A percentile compares a stretch with the other conserved stretches of the same genome.
Evolutionary conservation across 92 coral and sea anemone genomes (phyloP).

Genomic region (Epizoanthus fatuus): DNA sequence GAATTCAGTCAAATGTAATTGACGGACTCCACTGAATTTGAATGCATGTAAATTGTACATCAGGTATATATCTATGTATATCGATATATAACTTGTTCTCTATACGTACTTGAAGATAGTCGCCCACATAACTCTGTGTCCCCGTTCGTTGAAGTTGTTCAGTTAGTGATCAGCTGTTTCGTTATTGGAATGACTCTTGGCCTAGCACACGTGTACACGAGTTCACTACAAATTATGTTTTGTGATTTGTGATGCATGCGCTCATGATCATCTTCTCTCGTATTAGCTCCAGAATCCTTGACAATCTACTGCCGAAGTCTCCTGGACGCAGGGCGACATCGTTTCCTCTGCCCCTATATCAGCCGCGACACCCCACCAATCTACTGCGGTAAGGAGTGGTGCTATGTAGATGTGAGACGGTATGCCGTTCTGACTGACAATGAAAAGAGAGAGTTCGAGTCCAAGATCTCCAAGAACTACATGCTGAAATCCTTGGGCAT

Average conservation of each 20-base stretch:
- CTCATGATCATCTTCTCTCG: neutral
- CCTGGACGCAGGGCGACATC: constrained; percentile 74
- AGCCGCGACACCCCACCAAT: constrained; percentile 67
- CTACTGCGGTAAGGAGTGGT: constrained; percentile 87
- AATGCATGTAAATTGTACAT: too few species aligned
- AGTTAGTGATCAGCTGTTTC: too few species aligned
- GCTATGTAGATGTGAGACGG: constrained; percentile 82
- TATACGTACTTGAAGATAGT: too few species aligned
- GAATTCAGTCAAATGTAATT: too few species aligned
- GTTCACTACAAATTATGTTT: neutral
- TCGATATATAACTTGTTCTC: too few species aligned
- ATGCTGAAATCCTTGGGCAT: constrained; percentile 84
- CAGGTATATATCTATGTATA: too few species aligned
- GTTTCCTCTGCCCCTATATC: constrained; percentile 82
- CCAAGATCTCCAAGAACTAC: constrained; percentile 76
- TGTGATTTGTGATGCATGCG: neutral
- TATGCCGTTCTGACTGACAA: constrained; percentile 85
- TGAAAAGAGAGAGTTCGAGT: constrained; percentile 85
- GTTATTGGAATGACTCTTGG: too few species aligned
- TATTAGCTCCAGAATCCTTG: constrained; percentile 87
- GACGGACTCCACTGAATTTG: too few species aligned
- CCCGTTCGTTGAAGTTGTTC: too few species aligned
- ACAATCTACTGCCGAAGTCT: constrained; percentile 89
- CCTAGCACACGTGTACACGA: too few species aligned
- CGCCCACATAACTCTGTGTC: too few species aligned